phyloP scores from a whole-genome alignment of 2,888 invertebrate species.

The Fabriciana adippe region DNA sequence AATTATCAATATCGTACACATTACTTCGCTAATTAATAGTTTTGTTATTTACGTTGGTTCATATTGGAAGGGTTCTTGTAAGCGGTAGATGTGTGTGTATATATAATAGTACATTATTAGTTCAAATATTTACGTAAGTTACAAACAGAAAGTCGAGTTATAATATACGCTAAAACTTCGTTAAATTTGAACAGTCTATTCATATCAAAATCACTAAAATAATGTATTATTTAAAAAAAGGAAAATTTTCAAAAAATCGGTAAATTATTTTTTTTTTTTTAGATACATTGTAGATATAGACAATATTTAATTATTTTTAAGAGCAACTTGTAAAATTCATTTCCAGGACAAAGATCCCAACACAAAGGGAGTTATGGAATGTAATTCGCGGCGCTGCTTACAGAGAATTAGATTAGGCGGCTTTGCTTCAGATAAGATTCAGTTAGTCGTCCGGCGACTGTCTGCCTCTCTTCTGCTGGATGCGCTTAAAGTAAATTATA shows the following conservation, averaged over 20 bases:
- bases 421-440: constrained; percentile 7
- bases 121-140: too few species aligned
- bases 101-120: too few species aligned
- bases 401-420: constrained; percentile 9
- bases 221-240: too few species aligned
- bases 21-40: constrained; percentile 1
- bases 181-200: too few species aligned
- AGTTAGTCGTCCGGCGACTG: background rate
- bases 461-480: background rate
- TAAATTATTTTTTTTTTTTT: too few species aligned
- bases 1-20: background rate
- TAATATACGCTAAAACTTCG: too few species aligned
- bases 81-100: too few species aligned
- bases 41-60: background rate
- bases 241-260: too few species aligned
- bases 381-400: background rate
- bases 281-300: background rate
- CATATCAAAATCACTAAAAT: too few species aligned
- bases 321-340: constrained; percentile 13
- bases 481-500: constrained; percentile 1
- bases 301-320: constrained; percentile 11
- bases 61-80: too few species aligned
- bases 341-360: constrained; percentile 4
- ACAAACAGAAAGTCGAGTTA: too few species aligned
- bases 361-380: constrained; percentile 8